A percentile compares a stretch with the other conserved stretches of the same genome.
These are phyloP conservation scores for Coregonus clupeaformis DNA, from an alignment of 2,113 vertebrate species.

Conservation along the genomic window DNA sequence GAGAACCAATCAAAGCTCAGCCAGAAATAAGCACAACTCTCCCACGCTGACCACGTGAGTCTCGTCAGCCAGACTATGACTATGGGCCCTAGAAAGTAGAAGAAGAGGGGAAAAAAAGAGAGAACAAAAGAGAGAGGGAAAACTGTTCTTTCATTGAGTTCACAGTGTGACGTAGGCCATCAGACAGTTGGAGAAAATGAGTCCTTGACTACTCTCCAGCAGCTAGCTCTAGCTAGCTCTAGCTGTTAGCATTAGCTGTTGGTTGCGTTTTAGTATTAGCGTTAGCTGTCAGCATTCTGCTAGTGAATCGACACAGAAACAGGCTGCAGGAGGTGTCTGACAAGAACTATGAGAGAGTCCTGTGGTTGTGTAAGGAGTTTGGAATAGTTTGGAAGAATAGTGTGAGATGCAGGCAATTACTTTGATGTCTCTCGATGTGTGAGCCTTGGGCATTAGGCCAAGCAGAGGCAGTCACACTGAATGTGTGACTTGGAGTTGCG, in stretches of 20 bases:
- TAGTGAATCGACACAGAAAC: not conserved
- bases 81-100: not conserved
- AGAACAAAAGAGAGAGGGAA: not conserved
- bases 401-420: not conserved
- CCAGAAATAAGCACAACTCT: too few species aligned
- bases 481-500: too few species aligned
- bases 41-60: too few species aligned
- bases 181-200: not conserved
- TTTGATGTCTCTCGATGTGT: too few species aligned
- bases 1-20: too few species aligned
- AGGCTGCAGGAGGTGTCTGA: not conserved
- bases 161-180: not conserved
- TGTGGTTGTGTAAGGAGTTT: not conserved
- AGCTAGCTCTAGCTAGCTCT: not conserved
- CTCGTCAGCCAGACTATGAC: not conserved
- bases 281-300: not conserved
- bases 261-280: too few species aligned
- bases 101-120: not conserved
- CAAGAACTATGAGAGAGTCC: not conserved
- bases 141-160: not conserved
- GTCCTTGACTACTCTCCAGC: not conserved
- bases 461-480: too few species aligned
- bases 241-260: not conserved
- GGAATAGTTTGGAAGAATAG: too few species aligned
- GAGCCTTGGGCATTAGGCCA: too few species aligned